phyloP scores from a whole-genome alignment of 2,113 vertebrate species.

The Brachyhypopomus gauderio region DNA sequence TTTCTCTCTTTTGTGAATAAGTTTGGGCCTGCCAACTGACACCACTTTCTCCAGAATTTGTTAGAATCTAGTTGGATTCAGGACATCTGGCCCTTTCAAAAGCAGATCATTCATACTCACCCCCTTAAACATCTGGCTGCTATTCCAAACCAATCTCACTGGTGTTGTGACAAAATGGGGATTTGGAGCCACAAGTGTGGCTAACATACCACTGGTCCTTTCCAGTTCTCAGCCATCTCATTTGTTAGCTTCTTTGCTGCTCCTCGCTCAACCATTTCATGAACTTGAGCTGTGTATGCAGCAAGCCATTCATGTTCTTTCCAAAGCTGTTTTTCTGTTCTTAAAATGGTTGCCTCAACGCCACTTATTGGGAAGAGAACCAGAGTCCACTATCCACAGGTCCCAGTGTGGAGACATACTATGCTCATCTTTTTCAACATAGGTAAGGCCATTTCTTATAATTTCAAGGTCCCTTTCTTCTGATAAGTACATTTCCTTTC shows the following conservation, averaged over 20 bases:
- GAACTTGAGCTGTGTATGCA: neutral
- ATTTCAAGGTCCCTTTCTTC: constrained; percentile 47
- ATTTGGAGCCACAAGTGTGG: constrained; percentile 40
- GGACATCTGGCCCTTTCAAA: constrained; percentile 43
- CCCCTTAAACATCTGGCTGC: constrained; percentile 43
- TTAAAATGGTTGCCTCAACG: constrained; percentile 32
- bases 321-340: constrained; percentile 43
- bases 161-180: constrained; percentile 46
- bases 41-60: constrained; percentile 43
- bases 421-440: constrained; percentile 22
- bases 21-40: constrained; percentile 36
- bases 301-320: neutral
- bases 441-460: constrained; percentile 28
- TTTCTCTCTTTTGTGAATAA: constrained; percentile 37
- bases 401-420: constrained; percentile 39
- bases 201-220: constrained; percentile 45
- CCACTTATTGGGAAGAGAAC: constrained; percentile 17
- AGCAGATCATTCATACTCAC: constrained; percentile 43
- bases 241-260: constrained; percentile 32
- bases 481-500: constrained; percentile 40
- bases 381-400: constrained; percentile 32
- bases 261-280: constrained; percentile 48
- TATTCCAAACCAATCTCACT: constrained; percentile 42
- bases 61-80: constrained; percentile 43
- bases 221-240: neutral